Base-by-base conservation (phyloP, 2,113 vertebrate species). In the Xenopus borealis region DNA sequence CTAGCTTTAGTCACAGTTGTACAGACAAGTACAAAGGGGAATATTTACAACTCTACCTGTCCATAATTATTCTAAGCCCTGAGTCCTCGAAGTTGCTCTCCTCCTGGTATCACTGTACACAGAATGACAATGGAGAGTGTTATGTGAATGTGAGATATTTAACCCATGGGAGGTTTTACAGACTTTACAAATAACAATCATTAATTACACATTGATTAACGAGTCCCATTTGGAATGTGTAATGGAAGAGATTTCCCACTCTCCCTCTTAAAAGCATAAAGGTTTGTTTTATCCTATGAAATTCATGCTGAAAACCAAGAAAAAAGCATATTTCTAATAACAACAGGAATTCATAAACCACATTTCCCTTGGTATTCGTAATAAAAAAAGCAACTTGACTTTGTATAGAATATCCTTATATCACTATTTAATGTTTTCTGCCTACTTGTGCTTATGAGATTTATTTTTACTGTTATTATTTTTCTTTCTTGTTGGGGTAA, bases 121-220 rank as follows among this genome's bases (percentile, higher is more conserved):
- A 16, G 10, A 19, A 52, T 52, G 57, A 20, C 66, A 69, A 75
- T 57, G 18, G 40, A 18, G 17, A 59, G 40, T 58, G 44, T 20
- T 46, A 19, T 62, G 57, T 50, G 57, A 61, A 20, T 69, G 50
- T 10, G 46, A 75, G 45, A 7, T 27, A 18, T 23, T 23, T 7
- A 18, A 44, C 72, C 57, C 72, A 27, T 17, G 23, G 72, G 66
- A 62, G n/a, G 4, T 61, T 12, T 19, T 33, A 68, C 23, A 47
- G 27, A 61, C 50, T 62, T 53, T 66, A 19, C 33, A 44, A 62
- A 8, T 61, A 62, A 61, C 45, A 52, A 75, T 52, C 66, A 67
- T 69, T 75, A 68, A 75, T 69, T 68, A 52, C 23, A 57, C 46
- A 53, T 53, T 67, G 64, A 75, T 75, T 75, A 75, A 75, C 67